These are phyloP conservation scores for Lichenostomus cassidix DNA, from an alignment of 2,113 vertebrate species.

Conservation along the genomic window DNA sequence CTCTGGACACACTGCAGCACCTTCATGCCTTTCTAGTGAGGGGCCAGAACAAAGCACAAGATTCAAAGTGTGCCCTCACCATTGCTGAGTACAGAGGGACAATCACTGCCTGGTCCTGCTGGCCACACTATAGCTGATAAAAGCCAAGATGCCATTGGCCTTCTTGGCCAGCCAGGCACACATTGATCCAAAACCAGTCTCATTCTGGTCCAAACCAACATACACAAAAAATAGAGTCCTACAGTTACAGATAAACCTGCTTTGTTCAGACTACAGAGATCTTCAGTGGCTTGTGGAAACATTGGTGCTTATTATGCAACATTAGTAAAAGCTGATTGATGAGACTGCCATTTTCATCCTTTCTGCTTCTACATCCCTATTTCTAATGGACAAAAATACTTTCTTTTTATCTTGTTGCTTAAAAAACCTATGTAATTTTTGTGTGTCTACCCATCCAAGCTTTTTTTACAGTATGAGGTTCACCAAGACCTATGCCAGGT, in stretches of 20 bases:
- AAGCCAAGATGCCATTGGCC: background rate
- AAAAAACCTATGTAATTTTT: background rate
- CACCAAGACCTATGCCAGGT: background rate
- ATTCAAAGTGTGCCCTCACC: background rate
- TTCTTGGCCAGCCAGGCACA: background rate
- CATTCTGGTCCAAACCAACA: background rate
- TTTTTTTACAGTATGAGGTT: background rate
- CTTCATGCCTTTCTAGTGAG: background rate
- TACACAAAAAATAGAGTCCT: background rate
- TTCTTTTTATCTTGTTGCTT: background rate
- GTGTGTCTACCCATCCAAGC: background rate
- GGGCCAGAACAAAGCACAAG: background rate
- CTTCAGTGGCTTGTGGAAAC: background rate
- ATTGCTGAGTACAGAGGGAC: fast-evolving
- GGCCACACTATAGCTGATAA: background rate
- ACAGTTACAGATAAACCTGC: background rate
- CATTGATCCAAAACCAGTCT: background rate
- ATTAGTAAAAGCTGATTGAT: background rate
- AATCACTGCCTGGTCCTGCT: background rate
- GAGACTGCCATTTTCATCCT: background rate
- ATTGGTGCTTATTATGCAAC: background rate
- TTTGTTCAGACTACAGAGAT: background rate
- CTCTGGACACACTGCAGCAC: fast-evolving
- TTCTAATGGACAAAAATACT: background rate
- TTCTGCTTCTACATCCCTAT: background rate